Conservation (phyloP, 2,113 vertebrate species). For the Centropus bengalensis region DNA sequence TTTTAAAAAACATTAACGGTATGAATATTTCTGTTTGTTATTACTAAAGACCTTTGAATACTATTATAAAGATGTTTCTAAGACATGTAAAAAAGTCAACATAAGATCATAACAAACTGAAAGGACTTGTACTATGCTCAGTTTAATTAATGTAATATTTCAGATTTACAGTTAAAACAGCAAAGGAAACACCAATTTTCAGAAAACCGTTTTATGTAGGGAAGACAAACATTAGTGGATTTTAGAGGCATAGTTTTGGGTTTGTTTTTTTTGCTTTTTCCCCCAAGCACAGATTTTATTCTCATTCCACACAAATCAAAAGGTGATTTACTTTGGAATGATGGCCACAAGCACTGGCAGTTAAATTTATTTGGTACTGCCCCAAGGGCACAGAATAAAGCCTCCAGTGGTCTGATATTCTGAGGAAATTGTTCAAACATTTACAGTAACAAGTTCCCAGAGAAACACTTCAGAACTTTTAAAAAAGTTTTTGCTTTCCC, state of each 20-base stretch:
- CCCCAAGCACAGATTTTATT: not conserved
- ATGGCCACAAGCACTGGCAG: not conserved
- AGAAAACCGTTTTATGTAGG: not conserved
- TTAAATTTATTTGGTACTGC: not conserved
- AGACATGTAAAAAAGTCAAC: not conserved
- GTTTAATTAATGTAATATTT: not conserved
- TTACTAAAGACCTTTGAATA: not conserved
- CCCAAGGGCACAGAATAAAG: not conserved
- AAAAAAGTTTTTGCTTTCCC: not conserved
- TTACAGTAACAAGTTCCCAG: not conserved
- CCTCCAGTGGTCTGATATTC: not conserved
- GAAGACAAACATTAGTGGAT: accelerated
- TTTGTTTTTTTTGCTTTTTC: not conserved
- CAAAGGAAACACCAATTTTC: not conserved
- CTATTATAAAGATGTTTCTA: not conserved
- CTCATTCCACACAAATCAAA: not conserved
- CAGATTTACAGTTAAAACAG: not conserved
- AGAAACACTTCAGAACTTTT: not conserved
- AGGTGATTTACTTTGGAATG: not conserved
- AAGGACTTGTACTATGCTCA: not conserved
- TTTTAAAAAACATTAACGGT: not conserved
- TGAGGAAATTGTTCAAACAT: not conserved
- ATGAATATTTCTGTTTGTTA: not conserved
- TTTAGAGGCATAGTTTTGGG: not conserved
- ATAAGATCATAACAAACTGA: not conserved